Percentiles rank a stretch among this genome's conserved stretches.
Conservation (phyloP, 1,140 invertebrate genomes). For the Drosophila burlai region DNA sequence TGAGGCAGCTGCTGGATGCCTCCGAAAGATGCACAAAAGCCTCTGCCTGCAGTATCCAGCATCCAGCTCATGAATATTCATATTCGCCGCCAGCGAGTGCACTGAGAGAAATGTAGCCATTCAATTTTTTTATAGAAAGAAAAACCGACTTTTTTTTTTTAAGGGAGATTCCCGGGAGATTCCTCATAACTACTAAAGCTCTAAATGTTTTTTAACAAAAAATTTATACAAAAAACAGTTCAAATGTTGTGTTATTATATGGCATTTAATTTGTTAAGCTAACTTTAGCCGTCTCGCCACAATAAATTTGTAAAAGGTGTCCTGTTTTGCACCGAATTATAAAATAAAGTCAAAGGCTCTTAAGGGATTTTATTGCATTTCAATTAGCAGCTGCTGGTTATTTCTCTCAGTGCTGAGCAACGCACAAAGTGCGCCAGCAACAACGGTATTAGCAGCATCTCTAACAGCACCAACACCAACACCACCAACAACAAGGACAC, state of each 20-base stretch:
- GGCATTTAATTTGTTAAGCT: too few relatives aligned
- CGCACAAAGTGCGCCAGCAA: conserved; percentile 11
- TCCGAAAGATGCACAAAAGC: conserved; percentile 65
- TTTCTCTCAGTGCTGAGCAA: not conserved
- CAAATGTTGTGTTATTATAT: too few relatives aligned
- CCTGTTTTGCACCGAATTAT: too few relatives aligned
- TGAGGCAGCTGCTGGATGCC: conserved; percentile 32
- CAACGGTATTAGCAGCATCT: conserved; percentile 22
- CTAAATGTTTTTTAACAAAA: too few relatives aligned
- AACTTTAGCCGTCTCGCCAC: too few relatives aligned
- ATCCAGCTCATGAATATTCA: conserved; percentile 69
- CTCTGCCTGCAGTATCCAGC: conserved; percentile 57
- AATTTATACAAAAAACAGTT: too few relatives aligned
- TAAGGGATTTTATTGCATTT: not conserved
- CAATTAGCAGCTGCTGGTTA: not conserved
- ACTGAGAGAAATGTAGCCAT: not conserved
- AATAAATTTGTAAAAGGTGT: too few relatives aligned
- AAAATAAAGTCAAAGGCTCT: not conserved
- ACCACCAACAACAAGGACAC: conserved; percentile 1
- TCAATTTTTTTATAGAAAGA: too few relatives aligned
- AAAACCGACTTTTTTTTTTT: too few relatives aligned
- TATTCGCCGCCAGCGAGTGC: conserved; percentile 25
- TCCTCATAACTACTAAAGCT: too few relatives aligned
- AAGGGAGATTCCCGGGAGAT: too few relatives aligned
- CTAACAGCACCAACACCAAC: conserved; percentile 1